phyloP scores from a whole-genome alignment of 2,797 vertebrate genomes.

The Chiloscyllium punctatum region DNA sequence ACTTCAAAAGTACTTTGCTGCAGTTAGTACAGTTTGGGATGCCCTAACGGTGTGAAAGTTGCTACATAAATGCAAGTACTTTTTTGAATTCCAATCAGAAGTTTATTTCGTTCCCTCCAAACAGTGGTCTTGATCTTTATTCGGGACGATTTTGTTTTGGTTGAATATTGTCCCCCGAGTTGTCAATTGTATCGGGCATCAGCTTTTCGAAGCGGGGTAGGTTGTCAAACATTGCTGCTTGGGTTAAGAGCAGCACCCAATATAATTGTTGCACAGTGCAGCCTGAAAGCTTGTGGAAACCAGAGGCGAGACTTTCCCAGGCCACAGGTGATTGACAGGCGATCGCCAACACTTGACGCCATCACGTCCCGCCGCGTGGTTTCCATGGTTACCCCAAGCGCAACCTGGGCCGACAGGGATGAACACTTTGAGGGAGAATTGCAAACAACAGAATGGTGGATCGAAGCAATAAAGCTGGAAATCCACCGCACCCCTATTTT shows the following conservation, averaged over 20 bases:
- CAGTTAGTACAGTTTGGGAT: background rate
- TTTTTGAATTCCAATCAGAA: background rate
- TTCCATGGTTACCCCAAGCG: background rate
- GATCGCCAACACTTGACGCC: background rate
- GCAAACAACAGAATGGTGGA: background rate
- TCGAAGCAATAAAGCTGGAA: background rate
- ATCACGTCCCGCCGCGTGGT: background rate
- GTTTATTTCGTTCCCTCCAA: background rate
- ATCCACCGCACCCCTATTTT: background rate
- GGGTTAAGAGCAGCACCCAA: too few relatives aligned
- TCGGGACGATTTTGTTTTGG: background rate
- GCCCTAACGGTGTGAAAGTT: background rate
- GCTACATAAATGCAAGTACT: background rate
- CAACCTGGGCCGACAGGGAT: background rate
- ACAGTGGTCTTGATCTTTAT: background rate
- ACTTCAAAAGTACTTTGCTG: background rate
- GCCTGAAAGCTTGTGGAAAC: too few relatives aligned
- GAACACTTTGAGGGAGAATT: background rate
- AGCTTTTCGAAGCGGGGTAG: too few relatives aligned
- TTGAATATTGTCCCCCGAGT: background rate
- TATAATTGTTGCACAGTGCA: too few relatives aligned
- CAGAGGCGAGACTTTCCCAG: too few relatives aligned
- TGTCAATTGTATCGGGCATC: too few relatives aligned
- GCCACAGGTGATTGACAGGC: background rate
- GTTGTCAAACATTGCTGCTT: too few relatives aligned